Percentiles rank a stretch among this genome's conserved stretches.
These are phyloP conservation scores for Hystrix cristata DNA, from an alignment of 2,113 vertebrate species.

Conservation along the genomic window DNA sequence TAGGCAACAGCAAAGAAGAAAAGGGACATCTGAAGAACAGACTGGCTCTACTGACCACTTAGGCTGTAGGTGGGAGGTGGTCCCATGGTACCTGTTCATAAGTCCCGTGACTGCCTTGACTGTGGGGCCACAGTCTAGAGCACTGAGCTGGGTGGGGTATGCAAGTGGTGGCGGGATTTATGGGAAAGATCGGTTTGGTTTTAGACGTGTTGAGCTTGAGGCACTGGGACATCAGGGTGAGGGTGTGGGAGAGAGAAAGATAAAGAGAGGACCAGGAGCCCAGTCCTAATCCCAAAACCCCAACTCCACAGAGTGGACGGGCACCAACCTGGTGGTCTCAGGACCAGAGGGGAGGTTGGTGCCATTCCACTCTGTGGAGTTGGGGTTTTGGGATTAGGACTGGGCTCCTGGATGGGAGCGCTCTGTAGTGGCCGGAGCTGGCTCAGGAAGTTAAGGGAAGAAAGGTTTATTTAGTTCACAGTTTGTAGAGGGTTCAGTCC, in stretches of 20 bases:
- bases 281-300: neutral
- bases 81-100: neutral
- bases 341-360: neutral
- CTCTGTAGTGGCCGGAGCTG: rapidly evolving
- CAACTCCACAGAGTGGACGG: rapidly evolving
- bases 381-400: neutral
- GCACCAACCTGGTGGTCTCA: neutral
- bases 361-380: rapidly evolving
- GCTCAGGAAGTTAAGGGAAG: neutral
- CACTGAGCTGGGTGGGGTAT: neutral
- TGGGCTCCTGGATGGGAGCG: rapidly evolving
- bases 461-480: too few relatives aligned
- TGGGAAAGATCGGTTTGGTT: neutral
- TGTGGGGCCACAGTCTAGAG: too few relatives aligned
- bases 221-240: neutral
- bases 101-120: rapidly evolving
- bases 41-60: neutral
- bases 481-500: too few relatives aligned
- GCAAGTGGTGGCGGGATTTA: neutral
- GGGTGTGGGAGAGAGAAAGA: neutral
- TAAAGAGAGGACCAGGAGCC: neutral
- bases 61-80: neutral
- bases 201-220: neutral
- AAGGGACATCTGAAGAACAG: neutral
- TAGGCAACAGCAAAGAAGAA: neutral